phyloP scores from a whole-genome alignment of 2,113 vertebrate genomes.

The Anguilla rostrata region DNA sequence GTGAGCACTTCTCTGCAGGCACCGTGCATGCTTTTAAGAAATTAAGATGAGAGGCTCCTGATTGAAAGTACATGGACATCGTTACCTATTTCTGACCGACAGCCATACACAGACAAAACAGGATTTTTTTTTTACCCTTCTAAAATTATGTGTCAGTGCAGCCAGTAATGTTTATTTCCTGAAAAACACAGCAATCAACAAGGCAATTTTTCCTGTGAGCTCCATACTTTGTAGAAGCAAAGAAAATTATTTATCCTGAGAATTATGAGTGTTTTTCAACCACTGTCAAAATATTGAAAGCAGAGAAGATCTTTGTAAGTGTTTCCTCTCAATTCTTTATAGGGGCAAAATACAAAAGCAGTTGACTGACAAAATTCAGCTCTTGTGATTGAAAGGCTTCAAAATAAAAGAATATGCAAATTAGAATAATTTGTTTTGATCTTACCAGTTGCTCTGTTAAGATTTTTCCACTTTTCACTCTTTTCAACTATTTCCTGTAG shows the following conservation, averaged over 20 bases:
- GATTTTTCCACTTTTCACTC: conserved; percentile 1
- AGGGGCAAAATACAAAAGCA: background rate
- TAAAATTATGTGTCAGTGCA: background rate
- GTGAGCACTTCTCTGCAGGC: conserved; percentile 21
- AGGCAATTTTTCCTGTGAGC: background rate
- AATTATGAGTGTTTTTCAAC: background rate
- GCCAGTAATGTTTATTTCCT: background rate
- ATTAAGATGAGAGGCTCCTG: conserved; percentile 34
- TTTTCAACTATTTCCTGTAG: background rate
- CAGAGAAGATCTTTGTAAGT: background rate
- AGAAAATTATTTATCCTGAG: background rate
- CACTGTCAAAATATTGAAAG: background rate
- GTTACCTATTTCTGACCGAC: background rate
- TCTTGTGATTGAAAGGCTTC: background rate
- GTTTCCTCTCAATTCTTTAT: background rate
- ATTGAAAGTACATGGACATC: conserved; percentile 9
- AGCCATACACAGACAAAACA: background rate
- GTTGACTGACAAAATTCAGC: conserved; percentile 4
- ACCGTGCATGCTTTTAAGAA: conserved; percentile 36
- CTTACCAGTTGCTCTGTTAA: background rate
- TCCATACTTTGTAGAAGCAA: background rate
- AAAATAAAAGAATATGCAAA: conserved; percentile 2
- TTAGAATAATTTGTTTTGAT: conserved; percentile 15
- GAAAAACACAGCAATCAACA: background rate
- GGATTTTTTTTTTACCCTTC: background rate